Percentiles rank a stretch among this genome's conserved stretches.
These are phyloP conservation scores for Drosophila santomea DNA, from an alignment of 1,140 invertebrate genomes.

Conservation along the genomic window DNA sequence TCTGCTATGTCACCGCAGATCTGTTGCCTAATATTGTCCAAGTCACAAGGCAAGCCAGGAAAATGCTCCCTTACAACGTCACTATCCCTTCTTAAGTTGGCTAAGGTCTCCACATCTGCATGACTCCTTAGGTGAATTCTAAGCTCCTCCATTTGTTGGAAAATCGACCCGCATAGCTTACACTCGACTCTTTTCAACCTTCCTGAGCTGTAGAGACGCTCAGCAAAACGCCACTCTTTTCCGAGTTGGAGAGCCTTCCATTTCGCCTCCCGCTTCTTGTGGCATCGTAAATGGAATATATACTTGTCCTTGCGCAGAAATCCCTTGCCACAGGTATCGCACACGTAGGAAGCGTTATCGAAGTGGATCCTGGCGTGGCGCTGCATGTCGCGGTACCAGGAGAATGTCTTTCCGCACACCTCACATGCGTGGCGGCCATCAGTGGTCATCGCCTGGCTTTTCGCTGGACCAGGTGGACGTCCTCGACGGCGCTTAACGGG, in stretches of 20 bases:
- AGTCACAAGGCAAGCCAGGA: slow-evolving; percentile 7
- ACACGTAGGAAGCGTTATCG: slow-evolving; percentile 45
- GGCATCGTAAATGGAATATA: slow-evolving; percentile 54
- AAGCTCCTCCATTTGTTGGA: slow-evolving; percentile 44
- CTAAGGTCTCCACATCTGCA: slow-evolving; percentile 32
- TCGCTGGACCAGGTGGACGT: slow-evolving; percentile 46
- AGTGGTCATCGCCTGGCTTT: slow-evolving; percentile 12
- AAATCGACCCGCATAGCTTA: slow-evolving; percentile 59
- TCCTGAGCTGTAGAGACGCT: slow-evolving; percentile 60
- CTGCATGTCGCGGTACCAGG: slow-evolving; percentile 71
- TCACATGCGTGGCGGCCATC: slow-evolving; percentile 56
- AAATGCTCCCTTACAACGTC: slow-evolving; percentile 61
- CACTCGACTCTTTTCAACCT: slow-evolving; percentile 54
- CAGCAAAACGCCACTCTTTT: slow-evolving; percentile 59
- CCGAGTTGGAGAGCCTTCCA: slow-evolving; percentile 15
- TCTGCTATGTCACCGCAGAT: slow-evolving; percentile 52
- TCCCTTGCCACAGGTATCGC: slow-evolving; percentile 59
- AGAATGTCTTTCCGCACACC: slow-evolving; percentile 66
- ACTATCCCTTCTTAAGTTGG: slow-evolving; percentile 32
- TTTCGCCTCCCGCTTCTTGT: slow-evolving; percentile 45
- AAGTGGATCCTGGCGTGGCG: slow-evolving; percentile 63
- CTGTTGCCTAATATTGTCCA: slow-evolving; percentile 36
- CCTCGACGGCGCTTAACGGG: slow-evolving; percentile 55
- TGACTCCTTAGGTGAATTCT: slow-evolving; percentile 51
- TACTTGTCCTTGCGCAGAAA: slow-evolving; percentile 75